Evolutionary conservation across 2,888 invertebrate species (phyloP).

Genomic region (Agrochola lota): DNA sequence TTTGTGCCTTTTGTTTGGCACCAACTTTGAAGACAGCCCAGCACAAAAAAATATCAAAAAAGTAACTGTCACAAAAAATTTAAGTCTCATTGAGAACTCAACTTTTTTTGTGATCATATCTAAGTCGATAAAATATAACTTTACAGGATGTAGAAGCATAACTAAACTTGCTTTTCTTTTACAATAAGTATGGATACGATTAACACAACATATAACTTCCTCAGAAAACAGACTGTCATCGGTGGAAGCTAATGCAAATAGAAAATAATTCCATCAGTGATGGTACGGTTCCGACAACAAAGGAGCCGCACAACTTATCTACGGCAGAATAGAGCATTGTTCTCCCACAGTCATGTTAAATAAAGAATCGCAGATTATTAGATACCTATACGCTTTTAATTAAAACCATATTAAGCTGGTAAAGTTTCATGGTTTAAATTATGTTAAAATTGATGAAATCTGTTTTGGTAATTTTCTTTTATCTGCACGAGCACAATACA

Average conservation of each 20-base stretch:
- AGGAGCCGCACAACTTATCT: slow-evolving; percentile 55
- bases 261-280: slow-evolving; percentile 36
- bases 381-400: slow-evolving; percentile 26
- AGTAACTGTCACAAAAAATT: not conserved
- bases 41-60: too few species aligned
- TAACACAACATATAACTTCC: not conserved
- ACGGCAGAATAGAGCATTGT: slow-evolving; percentile 59
- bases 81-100: not conserved
- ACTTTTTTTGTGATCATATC: not conserved
- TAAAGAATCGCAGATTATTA: slow-evolving; percentile 41
- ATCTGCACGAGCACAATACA: too few species aligned
- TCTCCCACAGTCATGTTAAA: slow-evolving; percentile 24
- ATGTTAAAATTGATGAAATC: not conserved
- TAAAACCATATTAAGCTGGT: slow-evolving; percentile 13
- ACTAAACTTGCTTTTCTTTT: not conserved
- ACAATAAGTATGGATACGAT: not conserved
- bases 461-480: not conserved
- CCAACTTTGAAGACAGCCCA: too few species aligned
- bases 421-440: not conserved
- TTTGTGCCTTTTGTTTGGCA: not conserved
- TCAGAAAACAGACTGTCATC: slow-evolving; percentile 8
- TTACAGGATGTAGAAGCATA: not conserved
- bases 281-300: slow-evolving; percentile 47
- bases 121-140: not conserved
- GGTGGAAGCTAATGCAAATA: slow-evolving; percentile 14